Conservation (phyloP, 2,888 invertebrate genomes). For the Euspilapteryx auroguttella region DNA sequence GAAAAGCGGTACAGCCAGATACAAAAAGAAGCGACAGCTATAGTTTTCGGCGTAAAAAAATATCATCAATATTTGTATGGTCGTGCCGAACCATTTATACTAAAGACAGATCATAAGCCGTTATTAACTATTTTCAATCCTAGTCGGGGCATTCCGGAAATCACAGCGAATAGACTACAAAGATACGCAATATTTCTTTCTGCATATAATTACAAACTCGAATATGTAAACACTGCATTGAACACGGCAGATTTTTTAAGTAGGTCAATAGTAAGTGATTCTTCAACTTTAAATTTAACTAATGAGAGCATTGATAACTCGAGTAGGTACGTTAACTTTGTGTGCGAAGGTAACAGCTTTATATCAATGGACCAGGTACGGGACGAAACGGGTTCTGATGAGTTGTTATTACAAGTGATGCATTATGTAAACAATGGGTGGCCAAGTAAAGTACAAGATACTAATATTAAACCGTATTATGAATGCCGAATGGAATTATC, state of each 20-base stretch:
- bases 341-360: slow-evolving; percentile 7
- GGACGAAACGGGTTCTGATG: slow-evolving; percentile 7
- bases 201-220: slow-evolving; percentile 12
- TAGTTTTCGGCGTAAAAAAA: slow-evolving; percentile 4
- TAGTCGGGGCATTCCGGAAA: slow-evolving; percentile 5
- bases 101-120: slow-evolving; percentile 6
- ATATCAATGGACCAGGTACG: slow-evolving; percentile 7
- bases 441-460: slow-evolving; percentile 8
- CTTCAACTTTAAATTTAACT: background rate
- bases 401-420: slow-evolving; percentile 4
- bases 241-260: slow-evolving; percentile 9
- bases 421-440: slow-evolving; percentile 8
- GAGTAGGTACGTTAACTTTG: slow-evolving; percentile 10
- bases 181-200: slow-evolving; percentile 12
- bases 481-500: slow-evolving; percentile 6
- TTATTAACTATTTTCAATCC: slow-evolving; percentile 6
- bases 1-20: slow-evolving; percentile 4
- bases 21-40: slow-evolving; percentile 5
- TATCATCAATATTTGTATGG: slow-evolving; percentile 4
- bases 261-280: slow-evolving; percentile 2
- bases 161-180: slow-evolving; percentile 12
- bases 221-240: slow-evolving; percentile 9
- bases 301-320: slow-evolving; percentile 3
- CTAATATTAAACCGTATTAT: slow-evolving; percentile 8
- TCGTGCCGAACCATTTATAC: slow-evolving; percentile 4